Evolutionary conservation across 2,888 invertebrate species (phyloP), one percentile per base, ranked within the genome.

Genomic region (Orthonevra nobilis): DNA sequence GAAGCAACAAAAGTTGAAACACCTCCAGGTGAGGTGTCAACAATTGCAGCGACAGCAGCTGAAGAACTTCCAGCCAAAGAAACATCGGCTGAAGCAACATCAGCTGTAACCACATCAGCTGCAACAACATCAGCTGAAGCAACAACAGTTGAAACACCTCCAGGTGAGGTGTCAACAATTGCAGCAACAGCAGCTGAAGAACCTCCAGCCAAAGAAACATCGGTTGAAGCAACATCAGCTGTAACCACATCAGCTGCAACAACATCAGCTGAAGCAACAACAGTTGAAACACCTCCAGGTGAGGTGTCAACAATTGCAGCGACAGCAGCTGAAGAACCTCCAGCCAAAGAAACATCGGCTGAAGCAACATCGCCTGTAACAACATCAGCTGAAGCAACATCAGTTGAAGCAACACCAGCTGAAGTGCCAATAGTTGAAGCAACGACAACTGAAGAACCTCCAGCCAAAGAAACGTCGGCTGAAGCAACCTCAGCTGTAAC

Each of bases 401-500:
- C 64, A 23, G 4, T 19, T 6, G 30, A 17, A 66, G 48, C n/a
- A 5, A 9, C 63, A 32, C n/a, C 34, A 44, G n/a, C 9, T 12
- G 3, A 30, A 23, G 17, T 10, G 26, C 6, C 4, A 2, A 4
- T 14, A n/a, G n/a, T 10, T 2, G 12, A n/a, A n/a, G n/a, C n/a
- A n/a, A n/a, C n/a, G n/a, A n/a, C n/a, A n/a, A n/a, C n/a, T n/a
- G n/a, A n/a, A n/a, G n/a, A n/a, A n/a, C n/a, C n/a, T n/a, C n/a
- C n/a, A n/a, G n/a, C n/a, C n/a, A n/a, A n/a, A n/a, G n/a, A n/a
- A n/a, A n/a, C n/a, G n/a, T n/a, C n/a, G n/a, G n/a, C n/a, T n/a
- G n/a, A n/a, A n/a, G n/a, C n/a, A n/a, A n/a, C n/a, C n/a, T n/a
- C n/a, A n/a, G n/a, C n/a, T n/a, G n/a, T n/a, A n/a, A n/a, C n/a